Conservation (phyloP, 1,140 invertebrate genomes). For the Acyrthosiphon pisum region DNA sequence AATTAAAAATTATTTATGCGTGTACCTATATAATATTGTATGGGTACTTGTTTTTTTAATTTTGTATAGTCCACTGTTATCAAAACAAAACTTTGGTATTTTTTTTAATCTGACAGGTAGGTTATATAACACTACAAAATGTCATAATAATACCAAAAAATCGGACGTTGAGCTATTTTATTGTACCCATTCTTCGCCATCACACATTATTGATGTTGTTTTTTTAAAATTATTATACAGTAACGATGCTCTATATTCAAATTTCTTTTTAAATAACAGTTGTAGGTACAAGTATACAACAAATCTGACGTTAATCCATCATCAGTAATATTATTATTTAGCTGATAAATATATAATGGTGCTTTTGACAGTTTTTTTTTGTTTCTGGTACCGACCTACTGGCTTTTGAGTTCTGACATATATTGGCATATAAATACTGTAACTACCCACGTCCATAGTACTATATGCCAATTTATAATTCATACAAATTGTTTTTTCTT, state of each 20-base stretch:
- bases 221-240: neutral
- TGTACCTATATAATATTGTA: neutral
- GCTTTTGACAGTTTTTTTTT: neutral
- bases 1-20: neutral
- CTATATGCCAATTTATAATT: neutral
- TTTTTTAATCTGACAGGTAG: neutral
- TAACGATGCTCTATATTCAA: too few species aligned
- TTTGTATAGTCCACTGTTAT: neutral
- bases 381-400: neutral
- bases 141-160: neutral
- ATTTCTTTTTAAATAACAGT: too few species aligned
- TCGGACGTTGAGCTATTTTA: neutral
- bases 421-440: neutral
- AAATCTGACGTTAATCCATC: neutral
- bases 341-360: neutral
- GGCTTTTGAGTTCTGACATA: neutral
- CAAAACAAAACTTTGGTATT: neutral
- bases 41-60: neutral
- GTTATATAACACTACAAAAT: neutral
- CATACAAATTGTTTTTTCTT: neutral
- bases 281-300: neutral
- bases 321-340: neutral
- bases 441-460: too few species aligned
- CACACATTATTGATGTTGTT: neutral
- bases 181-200: neutral